phyloP scores from a whole-genome alignment of 2,888 invertebrate genomes.

The Caenorhabditis sp. region DNA sequence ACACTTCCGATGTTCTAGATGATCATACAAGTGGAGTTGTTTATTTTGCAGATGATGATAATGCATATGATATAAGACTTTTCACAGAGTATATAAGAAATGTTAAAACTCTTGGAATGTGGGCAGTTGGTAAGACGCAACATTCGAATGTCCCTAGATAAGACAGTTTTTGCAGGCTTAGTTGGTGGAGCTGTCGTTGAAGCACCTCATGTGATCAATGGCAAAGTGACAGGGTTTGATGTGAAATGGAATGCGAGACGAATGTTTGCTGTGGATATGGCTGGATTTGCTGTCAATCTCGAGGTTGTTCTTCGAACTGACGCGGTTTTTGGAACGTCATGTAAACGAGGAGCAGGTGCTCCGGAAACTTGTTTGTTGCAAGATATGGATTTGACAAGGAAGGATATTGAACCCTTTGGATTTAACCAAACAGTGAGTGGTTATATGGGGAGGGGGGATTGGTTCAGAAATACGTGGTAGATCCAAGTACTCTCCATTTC shows the following conservation, averaged over 20 bases:
- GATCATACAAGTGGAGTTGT: slow-evolving; percentile 40
- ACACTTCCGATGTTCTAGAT: slow-evolving; percentile 31
- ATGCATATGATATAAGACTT: slow-evolving; percentile 46
- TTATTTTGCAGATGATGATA: slow-evolving; percentile 55
- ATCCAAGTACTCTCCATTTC: no score
- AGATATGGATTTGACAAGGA: slow-evolving; percentile 46
- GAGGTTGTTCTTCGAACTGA: slow-evolving; percentile 40
- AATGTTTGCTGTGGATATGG: slow-evolving; percentile 62
- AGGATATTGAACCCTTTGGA: slow-evolving; percentile 60
- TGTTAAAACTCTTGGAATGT: slow-evolving; percentile 46
- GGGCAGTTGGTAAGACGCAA: slow-evolving; percentile 47
- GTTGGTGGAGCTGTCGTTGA: slow-evolving; percentile 58
- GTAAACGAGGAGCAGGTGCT: slow-evolving; percentile 52
- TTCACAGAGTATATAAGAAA: slow-evolving; percentile 48
- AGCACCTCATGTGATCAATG: slow-evolving; percentile 51
- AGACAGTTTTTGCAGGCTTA: slow-evolving; percentile 30
- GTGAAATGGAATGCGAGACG: slow-evolving; percentile 55
- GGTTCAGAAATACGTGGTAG: background rate
- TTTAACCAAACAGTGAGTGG: slow-evolving; percentile 32
- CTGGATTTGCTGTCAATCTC: slow-evolving; percentile 58
- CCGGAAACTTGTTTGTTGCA: slow-evolving; percentile 62
- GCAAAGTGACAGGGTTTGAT: slow-evolving; percentile 53
- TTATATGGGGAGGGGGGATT: background rate
- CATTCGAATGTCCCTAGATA: no score
- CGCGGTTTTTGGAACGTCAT: slow-evolving; percentile 46